Base-by-base conservation (phyloP, 2,888 invertebrate genomes). In the Drosophila nigricruria region DNA sequence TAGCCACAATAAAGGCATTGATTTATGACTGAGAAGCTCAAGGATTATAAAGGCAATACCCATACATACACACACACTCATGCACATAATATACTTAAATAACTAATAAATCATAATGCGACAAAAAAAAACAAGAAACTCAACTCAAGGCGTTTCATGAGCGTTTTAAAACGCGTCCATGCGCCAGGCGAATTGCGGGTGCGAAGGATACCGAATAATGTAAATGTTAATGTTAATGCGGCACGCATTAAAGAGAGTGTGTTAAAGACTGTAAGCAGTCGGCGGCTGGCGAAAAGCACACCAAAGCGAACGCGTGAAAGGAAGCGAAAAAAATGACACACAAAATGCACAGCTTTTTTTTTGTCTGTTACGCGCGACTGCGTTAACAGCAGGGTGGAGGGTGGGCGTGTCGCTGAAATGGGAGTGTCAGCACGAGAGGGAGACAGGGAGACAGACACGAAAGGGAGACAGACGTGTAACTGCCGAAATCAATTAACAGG, bases 401-500 rank as follows among this genome's bases (percentile, higher is more conserved):
- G 20, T 3, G 25, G 18, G 34, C 16, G 59, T 18, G 16, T 18
- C 38, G 20, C 50, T 30, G 30, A 32, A 16, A 50, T 32, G 57
- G 45, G 62, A 66, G 71, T 49, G 76, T 53, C 50, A n/a, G n/a
- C n/a, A 36, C 62, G 47, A 66, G 53, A 18, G 45, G n/a, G 43
- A 40, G 40, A 5, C 23, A 12, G 47, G 62, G 53, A 18, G 45
- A n/a, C 47, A 40, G 40, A 5, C 23, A 12, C 18, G 54, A n/a
- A n/a, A 20, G 34, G 8, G 5, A 34, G 30, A 30, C 10, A 30
- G 16, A 6, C 25, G 63, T 36, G 40, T 34, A 49, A 20, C 61
- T 49, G 50, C 56, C 74, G 59, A 80, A 79, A 79, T 77, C 74
- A 80, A 80, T 81, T 80, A 80, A 75, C 58, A 63, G 20, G 23